These are phyloP conservation scores for Epinotia nisella DNA, from an alignment of 2,888 invertebrate species.

Conservation along the genomic window DNA sequence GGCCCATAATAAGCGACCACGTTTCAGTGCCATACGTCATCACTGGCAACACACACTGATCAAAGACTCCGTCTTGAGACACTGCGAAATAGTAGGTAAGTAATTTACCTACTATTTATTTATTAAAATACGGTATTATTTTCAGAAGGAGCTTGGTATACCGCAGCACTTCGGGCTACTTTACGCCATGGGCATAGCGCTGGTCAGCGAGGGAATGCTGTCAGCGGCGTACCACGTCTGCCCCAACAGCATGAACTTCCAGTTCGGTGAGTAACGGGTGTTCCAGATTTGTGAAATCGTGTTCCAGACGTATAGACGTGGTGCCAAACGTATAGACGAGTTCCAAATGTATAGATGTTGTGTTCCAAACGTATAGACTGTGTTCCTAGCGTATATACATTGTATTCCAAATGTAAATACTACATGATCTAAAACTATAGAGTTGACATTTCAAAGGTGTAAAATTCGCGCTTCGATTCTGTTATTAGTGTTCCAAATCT, in stretches of 20 bases:
- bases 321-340: no score
- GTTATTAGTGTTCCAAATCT: not conserved
- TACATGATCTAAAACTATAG: not conserved
- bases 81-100: no score
- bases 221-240: slow-evolving; percentile 97
- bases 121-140: not conserved
- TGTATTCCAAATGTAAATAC: not conserved
- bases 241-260: slow-evolving; percentile 95
- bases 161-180: slow-evolving; percentile 93
- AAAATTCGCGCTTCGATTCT: no score
- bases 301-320: not conserved
- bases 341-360: no score
- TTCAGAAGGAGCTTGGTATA: slow-evolving; percentile 87
- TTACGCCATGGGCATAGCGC: slow-evolving; percentile 94
- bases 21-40: no score
- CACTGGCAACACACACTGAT: no score
- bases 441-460: no score
- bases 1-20: no score
- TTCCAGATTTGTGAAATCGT: not conserved
- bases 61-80: no score
- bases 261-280: slow-evolving; percentile 88
- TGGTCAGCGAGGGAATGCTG: slow-evolving; percentile 94
- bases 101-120: no score
- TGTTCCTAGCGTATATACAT: no score
- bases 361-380: not conserved